These are phyloP conservation scores for Strigamia maritima DNA, from an alignment of 2,888 invertebrate genomes.

Conservation along the genomic window DNA sequence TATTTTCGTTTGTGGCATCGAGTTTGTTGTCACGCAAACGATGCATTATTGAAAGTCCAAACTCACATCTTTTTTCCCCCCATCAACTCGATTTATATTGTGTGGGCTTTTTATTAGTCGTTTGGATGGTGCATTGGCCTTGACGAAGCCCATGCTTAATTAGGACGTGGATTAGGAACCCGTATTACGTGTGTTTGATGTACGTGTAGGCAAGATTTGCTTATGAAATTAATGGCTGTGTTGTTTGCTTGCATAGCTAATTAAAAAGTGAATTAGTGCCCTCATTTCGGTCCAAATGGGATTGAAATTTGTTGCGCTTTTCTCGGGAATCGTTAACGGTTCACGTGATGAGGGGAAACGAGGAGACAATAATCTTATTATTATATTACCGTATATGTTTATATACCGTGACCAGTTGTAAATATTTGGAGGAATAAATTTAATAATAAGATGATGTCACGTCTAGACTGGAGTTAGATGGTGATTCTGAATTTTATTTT, in stretches of 20 bases:
- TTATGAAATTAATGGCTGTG: not conserved
- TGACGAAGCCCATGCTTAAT: not conserved
- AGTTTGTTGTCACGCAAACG: not conserved
- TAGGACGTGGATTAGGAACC: not conserved
- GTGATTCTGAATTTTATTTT: too few relatives aligned
- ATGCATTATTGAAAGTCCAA: not conserved
- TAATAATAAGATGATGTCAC: too few relatives aligned
- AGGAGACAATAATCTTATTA: not conserved
- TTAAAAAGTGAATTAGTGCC: not conserved
- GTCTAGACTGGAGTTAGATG: too few relatives aligned
- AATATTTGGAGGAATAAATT: too few relatives aligned
- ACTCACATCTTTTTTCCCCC: not conserved
- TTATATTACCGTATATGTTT: not conserved
- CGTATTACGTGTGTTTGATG: not conserved
- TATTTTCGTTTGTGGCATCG: not conserved
- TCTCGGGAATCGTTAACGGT: not conserved
- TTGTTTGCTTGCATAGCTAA: not conserved
- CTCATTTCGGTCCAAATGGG: not conserved
- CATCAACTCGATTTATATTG: not conserved
- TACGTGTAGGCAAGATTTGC: not conserved
- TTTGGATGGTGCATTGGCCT: not conserved
- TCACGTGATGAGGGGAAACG: not conserved
- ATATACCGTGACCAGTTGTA: too few relatives aligned
- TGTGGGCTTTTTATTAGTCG: too few relatives aligned
- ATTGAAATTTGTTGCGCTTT: not conserved